A percentile compares a stretch with the other conserved stretches of the same genome.
These are phyloP conservation scores for Peromyscus attwateri DNA, from an alignment of 2,797 vertebrate genomes.

Conservation along the genomic window DNA sequence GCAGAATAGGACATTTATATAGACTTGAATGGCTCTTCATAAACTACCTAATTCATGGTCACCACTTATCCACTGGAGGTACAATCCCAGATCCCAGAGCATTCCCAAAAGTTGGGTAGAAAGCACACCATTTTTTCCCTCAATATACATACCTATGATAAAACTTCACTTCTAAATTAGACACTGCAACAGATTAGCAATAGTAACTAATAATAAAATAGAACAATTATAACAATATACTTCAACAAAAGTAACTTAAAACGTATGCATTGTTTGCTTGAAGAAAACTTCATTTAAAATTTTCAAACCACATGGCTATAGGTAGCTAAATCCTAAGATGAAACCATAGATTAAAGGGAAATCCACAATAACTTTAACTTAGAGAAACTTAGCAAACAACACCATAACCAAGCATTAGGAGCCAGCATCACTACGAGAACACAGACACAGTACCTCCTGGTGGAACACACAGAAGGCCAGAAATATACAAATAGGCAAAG, in stretches of 20 bases:
- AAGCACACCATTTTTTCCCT: too few relatives aligned
- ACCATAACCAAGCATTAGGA: not conserved
- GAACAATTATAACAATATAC: not conserved
- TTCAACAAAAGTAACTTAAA: not conserved
- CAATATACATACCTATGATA: not conserved
- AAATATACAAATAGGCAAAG: not conserved
- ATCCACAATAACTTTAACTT: not conserved
- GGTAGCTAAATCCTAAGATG: not conserved
- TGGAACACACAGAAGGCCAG: not conserved
- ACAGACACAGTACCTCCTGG: not conserved
- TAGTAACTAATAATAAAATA: not conserved
- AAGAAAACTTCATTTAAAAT: not conserved
- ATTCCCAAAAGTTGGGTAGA: not conserved
- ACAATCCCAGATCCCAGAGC: too few relatives aligned
- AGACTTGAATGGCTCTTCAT: not conserved
- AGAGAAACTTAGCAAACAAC: not conserved
- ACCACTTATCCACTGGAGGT: not conserved
- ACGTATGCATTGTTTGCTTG: not conserved
- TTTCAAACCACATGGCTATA: not conserved
- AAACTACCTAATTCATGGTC: too few relatives aligned
- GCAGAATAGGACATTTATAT: accelerated
- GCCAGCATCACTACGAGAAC: not conserved
- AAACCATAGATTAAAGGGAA: not conserved
- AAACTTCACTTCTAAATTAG: not conserved
- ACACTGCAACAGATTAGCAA: not conserved